Percentiles rank a stretch among this genome's conserved stretches.
Evolutionary conservation across 2,888 invertebrate species (phyloP).

Genomic region (Rotaria sp.): DNA sequence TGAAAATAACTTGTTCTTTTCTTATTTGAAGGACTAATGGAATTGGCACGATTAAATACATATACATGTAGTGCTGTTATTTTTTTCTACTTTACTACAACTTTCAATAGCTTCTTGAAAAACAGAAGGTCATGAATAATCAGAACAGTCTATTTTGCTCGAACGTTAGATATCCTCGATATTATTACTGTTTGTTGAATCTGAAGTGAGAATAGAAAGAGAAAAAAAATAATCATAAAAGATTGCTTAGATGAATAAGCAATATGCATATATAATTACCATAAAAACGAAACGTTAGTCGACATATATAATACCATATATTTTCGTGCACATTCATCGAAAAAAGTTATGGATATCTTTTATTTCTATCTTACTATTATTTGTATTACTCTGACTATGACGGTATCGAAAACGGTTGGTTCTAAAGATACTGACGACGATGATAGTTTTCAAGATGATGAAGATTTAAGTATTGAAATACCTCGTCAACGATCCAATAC

Average conservation of each 20-base stretch:
- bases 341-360: too few relatives aligned
- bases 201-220: neutral
- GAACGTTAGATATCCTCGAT: neutral
- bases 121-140: neutral
- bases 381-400: too few relatives aligned
- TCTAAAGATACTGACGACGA: too few relatives aligned
- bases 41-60: neutral
- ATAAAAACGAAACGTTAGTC: too few relatives aligned
- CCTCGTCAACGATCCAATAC: too few relatives aligned
- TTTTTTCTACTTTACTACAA: neutral
- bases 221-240: neutral
- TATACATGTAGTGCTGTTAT: neutral
- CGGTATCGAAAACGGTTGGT: too few relatives aligned
- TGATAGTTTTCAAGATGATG: too few relatives aligned
- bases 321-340: too few relatives aligned
- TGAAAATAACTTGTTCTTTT: neutral
- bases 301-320: too few relatives aligned
- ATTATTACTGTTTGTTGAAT: neutral
- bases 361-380: too few relatives aligned
- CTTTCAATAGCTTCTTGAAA: constrained; percentile 18
- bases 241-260: neutral
- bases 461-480: too few relatives aligned
- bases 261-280: neutral
- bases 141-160: neutral
- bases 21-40: neutral